Base-by-base conservation (phyloP, 2,888 invertebrate genomes). In the Phlogophora meticulosa region DNA sequence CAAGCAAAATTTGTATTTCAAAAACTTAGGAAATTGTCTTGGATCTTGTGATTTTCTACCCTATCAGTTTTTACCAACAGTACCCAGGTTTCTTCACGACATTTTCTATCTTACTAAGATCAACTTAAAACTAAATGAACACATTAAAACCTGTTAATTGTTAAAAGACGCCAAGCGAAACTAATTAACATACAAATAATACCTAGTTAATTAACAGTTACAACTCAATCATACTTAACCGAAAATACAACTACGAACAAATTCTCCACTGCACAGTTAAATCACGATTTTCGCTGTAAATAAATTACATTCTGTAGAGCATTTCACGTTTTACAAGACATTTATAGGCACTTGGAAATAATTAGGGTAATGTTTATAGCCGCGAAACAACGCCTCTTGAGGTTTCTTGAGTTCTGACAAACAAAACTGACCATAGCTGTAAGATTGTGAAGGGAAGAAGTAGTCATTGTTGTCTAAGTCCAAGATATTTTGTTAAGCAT, bases 261-360 rank as follows among this genome's bases (percentile, higher is more conserved):
- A 52, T 49, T 9, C 17, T 24, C 0, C 7, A 22, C 7, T 48
- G 7, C 11, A 48, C 22, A 56, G 10, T 28, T 49, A 51, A 48
- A 53, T 64, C 53, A 76, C 60, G 58, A 64, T 51, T 61, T 58
- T 68, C 60, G 22, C 53, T 48, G 53, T 22, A 28, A 32, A 76
- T 76, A 63, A 64, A 76, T 63, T 57, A 43, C 32, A 45, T 7
- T 64, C 0, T 10, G 24, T 49, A 0, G 4, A 52, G 17, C 22
- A 55, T 61, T 70, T 56, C 58, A 52, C 51, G 76, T 52, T 64
- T 62, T 43, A 60, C 49, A 45, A 58, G 68, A 72, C 72, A 34
- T 76, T 76, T 72, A 69, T 69, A 57, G 64, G 55, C 32, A 59
- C 20, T 72, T 76, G 5, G n/a, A 45, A 64, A 69, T 76, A 73